These are phyloP conservation scores for Idaea dimidiata DNA, from an alignment of 2,888 invertebrate species.

Conservation along the genomic window DNA sequence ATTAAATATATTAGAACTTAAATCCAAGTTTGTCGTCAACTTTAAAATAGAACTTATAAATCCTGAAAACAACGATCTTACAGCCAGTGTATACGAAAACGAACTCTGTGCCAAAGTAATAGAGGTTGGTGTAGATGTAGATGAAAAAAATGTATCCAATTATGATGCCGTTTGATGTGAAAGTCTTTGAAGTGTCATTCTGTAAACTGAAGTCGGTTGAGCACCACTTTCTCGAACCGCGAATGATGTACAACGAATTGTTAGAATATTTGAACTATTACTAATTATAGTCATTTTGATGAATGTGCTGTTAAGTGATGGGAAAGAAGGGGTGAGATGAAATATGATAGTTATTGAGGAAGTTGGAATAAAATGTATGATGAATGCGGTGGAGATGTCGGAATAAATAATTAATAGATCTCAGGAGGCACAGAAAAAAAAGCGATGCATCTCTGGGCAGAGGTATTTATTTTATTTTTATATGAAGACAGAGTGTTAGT, in stretches of 20 bases:
- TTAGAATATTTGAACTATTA: conserved; percentile 41
- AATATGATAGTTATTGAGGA: conserved; percentile 46
- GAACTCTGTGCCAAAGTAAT: conserved; percentile 30
- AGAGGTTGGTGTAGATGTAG: conserved; percentile 21
- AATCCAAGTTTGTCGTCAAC: conserved; percentile 64
- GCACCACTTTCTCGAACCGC: conserved; percentile 51
- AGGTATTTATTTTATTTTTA: background rate
- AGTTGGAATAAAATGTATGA: conserved; percentile 39
- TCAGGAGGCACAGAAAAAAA: conserved; percentile 23
- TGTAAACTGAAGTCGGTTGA: conserved; percentile 66
- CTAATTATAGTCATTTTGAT: conserved; percentile 67
- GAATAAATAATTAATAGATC: conserved; percentile 28
- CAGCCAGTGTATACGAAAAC: conserved; percentile 35
- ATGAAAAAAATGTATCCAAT: conserved; percentile 22
- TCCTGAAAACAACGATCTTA: conserved; percentile 26
- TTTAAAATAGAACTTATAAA: conserved; percentile 58
- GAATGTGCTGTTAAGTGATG: conserved; percentile 62
- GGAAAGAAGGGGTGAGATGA: conserved; percentile 38
- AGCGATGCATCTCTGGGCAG: conserved; percentile 8
- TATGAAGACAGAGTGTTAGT: background rate
- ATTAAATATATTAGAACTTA: conserved; percentile 52
- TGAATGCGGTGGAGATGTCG: conserved; percentile 35
- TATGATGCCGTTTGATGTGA: conserved; percentile 65
- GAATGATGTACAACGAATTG: conserved; percentile 52
- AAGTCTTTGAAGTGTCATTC: conserved; percentile 72